Evolutionary conservation across 2,113 vertebrate species (phyloP).

Genomic region (Pachyramphus minor): DNA sequence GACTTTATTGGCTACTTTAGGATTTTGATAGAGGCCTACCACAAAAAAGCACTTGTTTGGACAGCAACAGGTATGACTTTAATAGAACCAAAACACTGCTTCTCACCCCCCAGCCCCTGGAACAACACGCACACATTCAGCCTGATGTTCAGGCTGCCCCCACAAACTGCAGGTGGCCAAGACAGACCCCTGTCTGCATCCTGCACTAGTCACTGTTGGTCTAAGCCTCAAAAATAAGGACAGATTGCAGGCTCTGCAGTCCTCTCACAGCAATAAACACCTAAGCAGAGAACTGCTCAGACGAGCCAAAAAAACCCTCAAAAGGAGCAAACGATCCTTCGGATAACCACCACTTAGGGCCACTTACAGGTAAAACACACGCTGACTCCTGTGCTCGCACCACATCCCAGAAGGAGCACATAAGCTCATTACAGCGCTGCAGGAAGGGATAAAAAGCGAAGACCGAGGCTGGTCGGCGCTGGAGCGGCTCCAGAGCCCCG

Average conservation of each 20-base stretch:
- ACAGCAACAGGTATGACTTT: not conserved
- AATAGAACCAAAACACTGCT: not conserved
- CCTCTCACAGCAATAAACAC: not conserved
- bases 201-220: not conserved
- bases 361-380: not conserved
- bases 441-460: slow-evolving; percentile 4
- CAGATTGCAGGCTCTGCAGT: not conserved
- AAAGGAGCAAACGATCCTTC: not conserved
- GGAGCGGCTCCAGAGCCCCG: not conserved
- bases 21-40: not conserved
- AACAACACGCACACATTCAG: not conserved
- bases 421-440: slow-evolving; percentile 45
- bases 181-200: not conserved
- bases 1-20: not conserved
- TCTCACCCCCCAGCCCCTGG: not conserved
- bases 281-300: not conserved
- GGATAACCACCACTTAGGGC: not conserved
- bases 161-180: not conserved
- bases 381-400: not conserved
- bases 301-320: not conserved
- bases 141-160: not conserved
- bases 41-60: not conserved
- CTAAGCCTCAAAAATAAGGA: not conserved
- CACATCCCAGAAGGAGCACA: not conserved
- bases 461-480: not conserved